Base-by-base conservation (phyloP, 2,888 invertebrate genomes). In the Cryptus armator region DNA sequence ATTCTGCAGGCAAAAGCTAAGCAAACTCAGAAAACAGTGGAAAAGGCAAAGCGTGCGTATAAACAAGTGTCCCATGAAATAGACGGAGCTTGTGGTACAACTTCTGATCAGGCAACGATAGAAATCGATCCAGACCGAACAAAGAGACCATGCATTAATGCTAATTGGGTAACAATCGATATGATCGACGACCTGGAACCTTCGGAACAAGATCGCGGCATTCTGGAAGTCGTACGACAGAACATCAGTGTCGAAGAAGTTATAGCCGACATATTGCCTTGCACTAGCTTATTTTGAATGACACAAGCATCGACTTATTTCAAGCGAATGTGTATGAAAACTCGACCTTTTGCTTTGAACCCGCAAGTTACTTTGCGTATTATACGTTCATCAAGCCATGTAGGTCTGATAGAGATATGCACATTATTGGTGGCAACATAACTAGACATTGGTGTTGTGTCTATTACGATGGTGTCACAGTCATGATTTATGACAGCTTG, bases 371-470 rank as follows among this genome's bases (percentile, higher is more conserved):
- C 24, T 56, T 56, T 19, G 56, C 24, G 10, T 56, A 56, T 24
- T 9, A 56, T n/a, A 51, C 32, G 29, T 43, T 77, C 12, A 56
- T 71, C 37, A n/a, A 37, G 44, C 76, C 82, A 4, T 82, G 70
- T 19, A 48, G 0, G 14, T 48, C n/a, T 2, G n/a, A 48, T 48
- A 48, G 14, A 48, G n/a, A n/a, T n/a, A n/a, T n/a, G 16, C 86
- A 86, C 43, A 86, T 86, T 10, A 64, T 86, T 32, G 83, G 81
- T 48, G 86, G 81, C 4, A 75, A 67, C 67, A 16, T 16, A 9
- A 66, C 44, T 4, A 32, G 48, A 5, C 86, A 86, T 67, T 86
- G 84, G 83, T 56, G 56, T 71, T 86, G 83, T 10, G 51, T 75
- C 6, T 70, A 79, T 64, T 83, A 72, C 32, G 59, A 72, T 48